phyloP scores from a whole-genome alignment of 2,888 invertebrate genomes.

The Cephus spinipes region DNA sequence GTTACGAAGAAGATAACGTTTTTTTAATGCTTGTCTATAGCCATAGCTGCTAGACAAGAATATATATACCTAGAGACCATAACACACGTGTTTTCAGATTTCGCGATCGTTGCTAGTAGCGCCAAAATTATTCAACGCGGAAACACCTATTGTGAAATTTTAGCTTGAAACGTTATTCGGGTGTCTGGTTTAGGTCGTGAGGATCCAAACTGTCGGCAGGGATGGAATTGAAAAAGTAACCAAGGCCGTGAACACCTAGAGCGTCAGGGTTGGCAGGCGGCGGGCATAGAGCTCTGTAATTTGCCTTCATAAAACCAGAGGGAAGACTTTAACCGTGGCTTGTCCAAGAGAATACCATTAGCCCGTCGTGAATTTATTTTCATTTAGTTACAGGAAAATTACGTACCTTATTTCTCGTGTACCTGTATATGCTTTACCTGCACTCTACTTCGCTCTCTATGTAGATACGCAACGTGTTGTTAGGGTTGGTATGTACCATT shows the following conservation, averaged over 20 bases:
- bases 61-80: too few relatives aligned
- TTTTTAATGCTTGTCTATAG: slow-evolving; percentile 39
- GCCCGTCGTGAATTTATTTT: slow-evolving; percentile 60
- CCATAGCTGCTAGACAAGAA: too few relatives aligned
- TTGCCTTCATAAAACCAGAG: slow-evolving; percentile 61
- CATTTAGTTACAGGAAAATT: slow-evolving; percentile 62
- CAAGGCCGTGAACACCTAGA: slow-evolving; percentile 44
- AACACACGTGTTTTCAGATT: too few relatives aligned
- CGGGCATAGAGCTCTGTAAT: slow-evolving; percentile 63
- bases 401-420: slow-evolving; percentile 32
- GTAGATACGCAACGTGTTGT: too few relatives aligned
- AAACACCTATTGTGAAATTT: too few relatives aligned
- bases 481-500: slow-evolving; percentile 24
- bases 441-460: too few relatives aligned
- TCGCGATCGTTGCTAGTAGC: too few relatives aligned
- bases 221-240: slow-evolving; percentile 53
- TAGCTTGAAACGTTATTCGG: too few relatives aligned
- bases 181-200: too few relatives aligned
- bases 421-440: background rate
- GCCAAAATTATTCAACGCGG: too few relatives aligned
- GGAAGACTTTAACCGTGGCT: slow-evolving; percentile 28
- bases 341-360: slow-evolving; percentile 48
- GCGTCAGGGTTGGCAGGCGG: slow-evolving; percentile 57
- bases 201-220: slow-evolving; percentile 12
- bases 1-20: slow-evolving; percentile 45